phyloP scores from a whole-genome alignment of 2,888 invertebrate genomes.

The Horisme vitalbata region DNA sequence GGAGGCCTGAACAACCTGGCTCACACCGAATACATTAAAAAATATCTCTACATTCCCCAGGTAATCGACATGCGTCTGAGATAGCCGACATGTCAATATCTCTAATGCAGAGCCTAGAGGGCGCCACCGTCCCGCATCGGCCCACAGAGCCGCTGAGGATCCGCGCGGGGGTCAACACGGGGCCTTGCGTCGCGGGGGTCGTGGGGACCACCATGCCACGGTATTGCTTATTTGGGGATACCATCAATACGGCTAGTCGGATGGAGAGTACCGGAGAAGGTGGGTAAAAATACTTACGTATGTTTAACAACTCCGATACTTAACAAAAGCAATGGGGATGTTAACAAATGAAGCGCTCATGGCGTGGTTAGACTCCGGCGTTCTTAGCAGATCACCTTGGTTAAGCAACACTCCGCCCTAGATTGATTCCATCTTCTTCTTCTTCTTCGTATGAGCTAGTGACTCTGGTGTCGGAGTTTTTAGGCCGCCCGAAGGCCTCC shows the following conservation, averaged over 20 bases:
- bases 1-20: no score
- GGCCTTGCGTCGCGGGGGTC: conserved; percentile 85
- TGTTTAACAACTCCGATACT: no score
- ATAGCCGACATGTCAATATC: conserved; percentile 85
- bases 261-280: conserved; percentile 86
- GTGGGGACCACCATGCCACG: conserved; percentile 94
- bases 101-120: conserved; percentile 74
- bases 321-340: no score
- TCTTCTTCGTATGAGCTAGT: no score
- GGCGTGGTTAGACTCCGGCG: no score
- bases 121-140: conserved; percentile 80
- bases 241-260: conserved; percentile 91
- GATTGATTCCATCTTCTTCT: no score
- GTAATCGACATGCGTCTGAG: conserved; percentile 81
- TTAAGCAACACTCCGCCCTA: no score
- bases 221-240: conserved; percentile 93
- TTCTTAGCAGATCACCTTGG: no score
- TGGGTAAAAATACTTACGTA: not conserved
- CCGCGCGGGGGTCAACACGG: conserved; percentile 84
- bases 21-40: no score
- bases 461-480: no score
- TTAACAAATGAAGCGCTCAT: no score
- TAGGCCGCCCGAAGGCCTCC: no score
- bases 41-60: conserved; percentile 43
- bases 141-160: conserved; percentile 74